phyloP scores from a whole-genome alignment of 2,797 vertebrate genomes.

The Coccyzus lansbergi region DNA sequence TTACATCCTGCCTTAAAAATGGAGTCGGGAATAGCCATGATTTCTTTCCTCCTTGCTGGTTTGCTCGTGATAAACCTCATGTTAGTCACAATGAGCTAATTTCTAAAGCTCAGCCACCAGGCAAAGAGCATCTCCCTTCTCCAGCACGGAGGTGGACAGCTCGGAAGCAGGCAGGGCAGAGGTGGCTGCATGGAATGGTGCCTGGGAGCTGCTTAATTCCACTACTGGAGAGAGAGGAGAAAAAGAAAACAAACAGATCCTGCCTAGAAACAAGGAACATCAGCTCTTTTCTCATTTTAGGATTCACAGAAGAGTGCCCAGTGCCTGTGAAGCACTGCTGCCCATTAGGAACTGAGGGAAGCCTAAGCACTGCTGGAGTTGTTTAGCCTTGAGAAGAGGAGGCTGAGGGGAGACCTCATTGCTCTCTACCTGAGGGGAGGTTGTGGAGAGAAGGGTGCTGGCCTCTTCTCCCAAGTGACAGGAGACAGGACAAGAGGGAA shows the following conservation, averaged over 20 bases:
- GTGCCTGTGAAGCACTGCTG: not conserved
- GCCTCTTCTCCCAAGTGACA: no score
- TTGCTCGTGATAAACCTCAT: not conserved
- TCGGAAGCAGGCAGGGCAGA: not conserved
- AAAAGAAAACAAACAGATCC: not conserved
- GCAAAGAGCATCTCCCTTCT: not conserved
- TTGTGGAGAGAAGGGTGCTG: no score
- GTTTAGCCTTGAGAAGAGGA: no score
- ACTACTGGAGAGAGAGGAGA: rapidly evolving
- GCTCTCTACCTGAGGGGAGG: no score
- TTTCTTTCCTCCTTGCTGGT: not conserved
- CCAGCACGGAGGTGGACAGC: not conserved
- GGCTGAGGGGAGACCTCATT: no score
- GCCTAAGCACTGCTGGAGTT: not conserved
- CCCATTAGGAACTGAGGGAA: not conserved
- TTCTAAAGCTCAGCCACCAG: not conserved
- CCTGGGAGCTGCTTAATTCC: not conserved
- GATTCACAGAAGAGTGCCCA: rapidly evolving
- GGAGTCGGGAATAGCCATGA: rapidly evolving
- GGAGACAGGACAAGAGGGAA: no score
- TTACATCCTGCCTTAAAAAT: not conserved
- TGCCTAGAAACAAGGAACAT: rapidly evolving
- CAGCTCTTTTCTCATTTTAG: not conserved
- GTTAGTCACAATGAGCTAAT: not conserved
- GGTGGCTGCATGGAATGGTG: rapidly evolving